Evolutionary conservation across 2,888 invertebrate genomes (phyloP).

Genomic region (Chrysolina haemoptera): DNA sequence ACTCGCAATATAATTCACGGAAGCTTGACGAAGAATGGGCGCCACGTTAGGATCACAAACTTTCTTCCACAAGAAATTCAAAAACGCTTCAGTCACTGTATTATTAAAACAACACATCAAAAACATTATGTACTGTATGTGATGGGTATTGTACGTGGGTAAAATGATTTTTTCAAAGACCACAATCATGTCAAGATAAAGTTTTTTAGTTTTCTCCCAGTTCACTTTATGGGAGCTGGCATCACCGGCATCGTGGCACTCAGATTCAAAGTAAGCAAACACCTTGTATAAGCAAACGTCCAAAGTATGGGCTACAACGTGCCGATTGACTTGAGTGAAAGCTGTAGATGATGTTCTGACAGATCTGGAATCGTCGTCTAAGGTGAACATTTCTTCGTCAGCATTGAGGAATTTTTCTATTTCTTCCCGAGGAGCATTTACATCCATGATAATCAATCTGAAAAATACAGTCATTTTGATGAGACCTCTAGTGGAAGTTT

Average conservation of each 20-base stretch:
- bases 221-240: slow-evolving; percentile 69
- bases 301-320: slow-evolving; percentile 74
- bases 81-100: slow-evolving; percentile 76
- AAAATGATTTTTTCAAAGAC: slow-evolving; percentile 87
- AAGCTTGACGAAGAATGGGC: slow-evolving; percentile 77
- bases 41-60: slow-evolving; percentile 78
- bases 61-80: slow-evolving; percentile 82
- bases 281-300: slow-evolving; percentile 86
- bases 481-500: background rate
- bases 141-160: slow-evolving; percentile 86
- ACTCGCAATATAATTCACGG: slow-evolving; percentile 84
- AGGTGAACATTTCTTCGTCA: slow-evolving; percentile 71
- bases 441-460: slow-evolving; percentile 84
- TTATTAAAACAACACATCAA: slow-evolving; percentile 80
- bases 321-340: slow-evolving; percentile 59
- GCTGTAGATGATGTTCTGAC: slow-evolving; percentile 59
- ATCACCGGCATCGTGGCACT: slow-evolving; percentile 71
- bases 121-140: slow-evolving; percentile 85
- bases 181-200: slow-evolving; percentile 76
- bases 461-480: slow-evolving; percentile 40
- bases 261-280: slow-evolving; percentile 78
- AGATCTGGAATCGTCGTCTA: slow-evolving; percentile 73
- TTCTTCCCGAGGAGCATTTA: slow-evolving; percentile 76
- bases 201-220: slow-evolving; percentile 73
- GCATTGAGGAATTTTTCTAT: slow-evolving; percentile 66